phyloP scores from a whole-genome alignment of 2,113 vertebrate species.

The Bucco capensis region DNA sequence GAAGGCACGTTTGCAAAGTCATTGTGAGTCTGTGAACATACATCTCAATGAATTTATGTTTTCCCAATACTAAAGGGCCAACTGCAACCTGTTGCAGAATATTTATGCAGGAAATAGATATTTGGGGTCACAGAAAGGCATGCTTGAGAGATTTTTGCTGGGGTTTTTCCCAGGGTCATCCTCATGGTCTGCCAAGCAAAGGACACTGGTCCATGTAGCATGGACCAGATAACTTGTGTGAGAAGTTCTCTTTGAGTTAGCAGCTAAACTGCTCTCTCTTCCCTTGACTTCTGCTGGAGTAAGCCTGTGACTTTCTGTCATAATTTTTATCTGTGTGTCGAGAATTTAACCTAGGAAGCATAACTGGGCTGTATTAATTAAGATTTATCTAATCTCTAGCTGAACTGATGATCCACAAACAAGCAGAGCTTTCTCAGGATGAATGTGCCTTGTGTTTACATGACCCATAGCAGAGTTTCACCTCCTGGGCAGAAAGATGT shows the following conservation, averaged over 20 bases:
- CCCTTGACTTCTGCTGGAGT: neutral
- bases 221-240: neutral
- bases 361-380: neutral
- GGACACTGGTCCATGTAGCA: neutral
- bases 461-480: neutral
- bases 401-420: neutral
- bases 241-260: neutral
- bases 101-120: neutral
- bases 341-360: neutral
- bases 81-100: neutral
- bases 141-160: neutral
- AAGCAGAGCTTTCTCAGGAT: neutral
- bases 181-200: neutral
- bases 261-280: neutral
- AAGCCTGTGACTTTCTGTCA: neutral
- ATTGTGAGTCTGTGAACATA: neutral
- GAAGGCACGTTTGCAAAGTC: neutral
- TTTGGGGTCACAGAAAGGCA: neutral
- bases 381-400: constrained; percentile 3
- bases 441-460: neutral
- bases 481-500: neutral
- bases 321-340: neutral
- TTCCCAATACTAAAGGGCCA: neutral
- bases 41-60: neutral
- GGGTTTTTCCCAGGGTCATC: neutral